A percentile compares a stretch with the other conserved stretches of the same genome.
Evolutionary conservation across 2,888 invertebrate species (phyloP).

Genomic region (Platynereis dumerilii): DNA sequence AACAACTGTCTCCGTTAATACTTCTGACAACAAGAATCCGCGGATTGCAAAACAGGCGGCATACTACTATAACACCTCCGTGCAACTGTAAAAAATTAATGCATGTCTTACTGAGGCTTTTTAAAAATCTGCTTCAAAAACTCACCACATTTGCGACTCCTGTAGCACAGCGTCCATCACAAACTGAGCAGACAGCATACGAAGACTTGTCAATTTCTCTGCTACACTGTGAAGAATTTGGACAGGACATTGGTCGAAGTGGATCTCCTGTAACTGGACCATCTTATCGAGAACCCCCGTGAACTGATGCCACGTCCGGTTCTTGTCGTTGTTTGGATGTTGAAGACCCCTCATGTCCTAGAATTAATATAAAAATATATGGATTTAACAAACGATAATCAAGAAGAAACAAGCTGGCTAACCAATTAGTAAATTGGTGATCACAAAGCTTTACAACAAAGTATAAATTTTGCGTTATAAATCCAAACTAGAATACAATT

Average conservation of each 20-base stretch:
- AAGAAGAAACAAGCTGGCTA: too few relatives aligned
- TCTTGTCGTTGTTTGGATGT: slow-evolving; percentile 44
- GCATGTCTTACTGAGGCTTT: too few relatives aligned
- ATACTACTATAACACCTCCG: too few relatives aligned
- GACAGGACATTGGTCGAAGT: slow-evolving; percentile 50
- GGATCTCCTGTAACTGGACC: slow-evolving; percentile 39
- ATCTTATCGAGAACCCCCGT: slow-evolving; percentile 42
- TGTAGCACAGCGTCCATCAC: slow-evolving; percentile 39
- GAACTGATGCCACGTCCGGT: slow-evolving; percentile 49
- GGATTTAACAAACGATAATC: neutral
- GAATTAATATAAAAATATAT: neutral
- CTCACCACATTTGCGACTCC: slow-evolving; percentile 22
- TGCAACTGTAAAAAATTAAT: too few relatives aligned
- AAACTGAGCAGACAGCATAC: slow-evolving; percentile 44
- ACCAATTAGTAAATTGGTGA: too few relatives aligned
- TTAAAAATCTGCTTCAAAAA: too few relatives aligned
- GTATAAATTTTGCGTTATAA: too few relatives aligned
- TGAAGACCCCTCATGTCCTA: slow-evolving; percentile 46
- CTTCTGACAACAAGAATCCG: too few relatives aligned
- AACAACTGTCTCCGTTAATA: too few relatives aligned
- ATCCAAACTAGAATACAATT: too few relatives aligned
- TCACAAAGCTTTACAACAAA: too few relatives aligned
- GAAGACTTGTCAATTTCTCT: slow-evolving; percentile 41
- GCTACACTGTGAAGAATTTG: slow-evolving; percentile 45
- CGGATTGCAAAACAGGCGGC: too few relatives aligned